Conservation (phyloP, 2,888 invertebrate species). For the Nasonia oneida region DNA sequence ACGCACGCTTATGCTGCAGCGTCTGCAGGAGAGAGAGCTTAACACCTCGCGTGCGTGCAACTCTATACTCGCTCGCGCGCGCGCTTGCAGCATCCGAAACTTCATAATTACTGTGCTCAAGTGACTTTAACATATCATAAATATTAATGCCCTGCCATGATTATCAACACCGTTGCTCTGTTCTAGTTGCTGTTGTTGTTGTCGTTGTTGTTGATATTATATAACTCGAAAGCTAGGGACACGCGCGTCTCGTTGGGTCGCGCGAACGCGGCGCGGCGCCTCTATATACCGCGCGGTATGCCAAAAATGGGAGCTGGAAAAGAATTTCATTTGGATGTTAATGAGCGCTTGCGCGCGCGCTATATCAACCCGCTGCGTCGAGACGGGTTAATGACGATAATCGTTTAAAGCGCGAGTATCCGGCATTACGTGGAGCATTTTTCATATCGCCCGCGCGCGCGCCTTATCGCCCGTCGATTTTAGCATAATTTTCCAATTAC, state of each 20-base stretch:
- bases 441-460: constrained; percentile 28
- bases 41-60: constrained; percentile 41
- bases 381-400: background rate
- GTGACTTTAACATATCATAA: constrained; percentile 25
- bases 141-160: constrained; percentile 21
- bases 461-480: constrained; percentile 55
- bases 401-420: background rate
- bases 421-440: constrained; percentile 35
- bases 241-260: background rate
- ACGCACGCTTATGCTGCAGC: background rate
- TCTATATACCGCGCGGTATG: background rate
- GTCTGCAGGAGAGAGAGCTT: constrained; percentile 18
- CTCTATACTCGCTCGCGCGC: background rate
- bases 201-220: background rate
- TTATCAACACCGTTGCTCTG: background rate
- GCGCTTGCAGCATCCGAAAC: constrained; percentile 43
- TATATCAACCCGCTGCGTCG: background rate
- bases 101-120: constrained; percentile 53
- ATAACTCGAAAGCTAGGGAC: background rate
- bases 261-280: background rate
- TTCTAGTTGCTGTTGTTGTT: background rate
- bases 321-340: constrained; percentile 13
- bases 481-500: constrained; percentile 61
- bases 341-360: background rate
- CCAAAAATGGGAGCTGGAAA: background rate